Evolutionary conservation across 1,140 invertebrate species (phyloP).

Genomic region (Hyles euphorbiae): DNA sequence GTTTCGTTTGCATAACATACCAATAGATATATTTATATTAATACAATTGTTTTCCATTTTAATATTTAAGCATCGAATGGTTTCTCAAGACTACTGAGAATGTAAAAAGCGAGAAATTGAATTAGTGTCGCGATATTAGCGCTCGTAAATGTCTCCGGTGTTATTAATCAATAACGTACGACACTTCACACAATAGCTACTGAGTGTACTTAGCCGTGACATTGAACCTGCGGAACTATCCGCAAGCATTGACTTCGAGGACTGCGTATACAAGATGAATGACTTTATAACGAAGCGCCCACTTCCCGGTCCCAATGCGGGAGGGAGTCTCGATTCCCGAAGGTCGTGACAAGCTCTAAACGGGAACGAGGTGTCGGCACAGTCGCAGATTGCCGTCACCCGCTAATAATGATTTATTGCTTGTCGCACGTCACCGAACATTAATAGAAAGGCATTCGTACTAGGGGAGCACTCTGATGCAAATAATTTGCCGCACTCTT

Average conservation of each 20-base stretch:
- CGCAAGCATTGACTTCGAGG: slow-evolving; percentile 17
- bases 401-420: slow-evolving; percentile 68
- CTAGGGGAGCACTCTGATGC: neutral
- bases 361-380: slow-evolving; percentile 52
- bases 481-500: slow-evolving; percentile 2
- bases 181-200: too few species aligned
- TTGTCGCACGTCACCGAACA: slow-evolving; percentile 30
- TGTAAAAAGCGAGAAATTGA: too few species aligned
- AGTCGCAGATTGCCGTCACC: slow-evolving; percentile 47
- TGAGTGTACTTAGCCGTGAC: slow-evolving; percentile 7
- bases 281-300: slow-evolving; percentile 43
- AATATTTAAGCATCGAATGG: too few species aligned
- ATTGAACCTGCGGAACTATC: slow-evolving; percentile 15
- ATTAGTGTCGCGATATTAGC: too few species aligned
- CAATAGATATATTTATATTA: too few species aligned
- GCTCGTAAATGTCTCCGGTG: too few species aligned
- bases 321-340: slow-evolving; percentile 41
- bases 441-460: slow-evolving; percentile 24
- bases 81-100: too few species aligned
- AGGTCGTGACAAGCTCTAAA: slow-evolving; percentile 50
- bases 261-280: slow-evolving; percentile 25
- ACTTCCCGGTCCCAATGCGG: slow-evolving; percentile 48
- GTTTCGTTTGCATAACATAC: too few species aligned
- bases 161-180: too few species aligned
- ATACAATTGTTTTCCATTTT: too few species aligned